These are phyloP conservation scores for Caenorhabditis afra DNA, from an alignment of 2,888 invertebrate genomes.

Conservation along the genomic window DNA sequence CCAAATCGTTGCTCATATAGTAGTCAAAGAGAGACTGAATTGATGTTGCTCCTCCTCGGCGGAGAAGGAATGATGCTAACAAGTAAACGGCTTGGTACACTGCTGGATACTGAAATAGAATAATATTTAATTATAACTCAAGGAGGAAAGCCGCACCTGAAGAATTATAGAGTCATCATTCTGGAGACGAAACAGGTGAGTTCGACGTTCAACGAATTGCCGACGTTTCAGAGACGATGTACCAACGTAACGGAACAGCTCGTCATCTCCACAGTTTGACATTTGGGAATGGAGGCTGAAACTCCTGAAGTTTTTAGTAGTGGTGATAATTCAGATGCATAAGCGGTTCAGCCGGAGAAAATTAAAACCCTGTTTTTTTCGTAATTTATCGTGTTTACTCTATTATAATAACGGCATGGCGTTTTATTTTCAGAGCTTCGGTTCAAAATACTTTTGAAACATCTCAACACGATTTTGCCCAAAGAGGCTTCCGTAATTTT, in stretches of 20 bases:
- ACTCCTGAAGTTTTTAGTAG: constrained; percentile 39
- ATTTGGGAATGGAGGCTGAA: constrained; percentile 79
- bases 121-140: too few species aligned
- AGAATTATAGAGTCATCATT: constrained; percentile 72
- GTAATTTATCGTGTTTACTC: too few species aligned
- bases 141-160: constrained; percentile 53
- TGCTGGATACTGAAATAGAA: constrained; percentile 72
- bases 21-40: constrained; percentile 78
- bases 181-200: constrained; percentile 78
- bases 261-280: constrained; percentile 79
- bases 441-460: too few species aligned
- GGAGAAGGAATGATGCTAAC: constrained; percentile 74
- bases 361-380: too few species aligned
- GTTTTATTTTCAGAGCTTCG: too few species aligned
- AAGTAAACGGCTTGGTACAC: constrained; percentile 76
- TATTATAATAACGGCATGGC: too few species aligned
- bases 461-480: too few species aligned
- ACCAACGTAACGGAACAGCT: constrained; percentile 80
- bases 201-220: constrained; percentile 80
- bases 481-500: too few species aligned
- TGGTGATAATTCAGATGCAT: constrained; percentile 5
- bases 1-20: constrained; percentile 72
- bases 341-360: too few species aligned
- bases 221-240: constrained; percentile 78
- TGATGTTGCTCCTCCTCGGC: constrained; percentile 79